Base-by-base conservation (phyloP, 2,888 invertebrate genomes). In the Eledona agricola region DNA sequence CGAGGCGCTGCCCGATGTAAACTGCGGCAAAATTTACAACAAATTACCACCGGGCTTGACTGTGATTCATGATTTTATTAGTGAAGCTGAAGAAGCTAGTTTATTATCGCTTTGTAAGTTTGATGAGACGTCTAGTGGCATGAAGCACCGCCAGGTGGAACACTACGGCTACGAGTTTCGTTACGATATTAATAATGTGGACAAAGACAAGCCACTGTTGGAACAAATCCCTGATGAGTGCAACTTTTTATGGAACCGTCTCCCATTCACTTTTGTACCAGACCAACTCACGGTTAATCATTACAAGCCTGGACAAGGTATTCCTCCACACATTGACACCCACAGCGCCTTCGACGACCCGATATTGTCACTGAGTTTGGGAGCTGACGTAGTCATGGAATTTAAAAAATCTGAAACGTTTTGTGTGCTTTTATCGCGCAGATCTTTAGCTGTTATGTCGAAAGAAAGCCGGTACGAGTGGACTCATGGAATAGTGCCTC, bases 291-390 rank as follows among this genome's bases (percentile, higher is more conserved):
- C 95, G 0, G 83, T 93, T 0, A 95, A 95, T 73, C 83, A 83
- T 65, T 95, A 95, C 75, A 74, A 79, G 51, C 88, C 92, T 29
- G 94, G 95, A 6, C 93, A 94, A 80, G 93, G 95, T 22, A 98
- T 99, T 71, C 97, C 98, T 17, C 84, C 89, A 0, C 98, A 99
- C 76, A 86, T 96, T 10, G 98, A 99, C 72, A 96, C 93, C 0
- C 96, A 96, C 71, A 94, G 94, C 74, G 90, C 94, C 0, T 99
- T 98, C 77, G 88, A 90, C 59, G 88, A 89, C 68, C 89, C 89
- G 1, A 90, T 98, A 56, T 72, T 96, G 13, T 93, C 95, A 0
- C 72, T 98, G 0, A 96, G 96, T 1, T 79, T 96, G 7, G 87
- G 88, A 2, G 87, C 92, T 1, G 81, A 87, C 49, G 84, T 90